A percentile compares a stretch with the other conserved stretches of the same genome.
Conservation (phyloP, 2,113 vertebrate genomes). For the Dromaius novaehollandiae region DNA sequence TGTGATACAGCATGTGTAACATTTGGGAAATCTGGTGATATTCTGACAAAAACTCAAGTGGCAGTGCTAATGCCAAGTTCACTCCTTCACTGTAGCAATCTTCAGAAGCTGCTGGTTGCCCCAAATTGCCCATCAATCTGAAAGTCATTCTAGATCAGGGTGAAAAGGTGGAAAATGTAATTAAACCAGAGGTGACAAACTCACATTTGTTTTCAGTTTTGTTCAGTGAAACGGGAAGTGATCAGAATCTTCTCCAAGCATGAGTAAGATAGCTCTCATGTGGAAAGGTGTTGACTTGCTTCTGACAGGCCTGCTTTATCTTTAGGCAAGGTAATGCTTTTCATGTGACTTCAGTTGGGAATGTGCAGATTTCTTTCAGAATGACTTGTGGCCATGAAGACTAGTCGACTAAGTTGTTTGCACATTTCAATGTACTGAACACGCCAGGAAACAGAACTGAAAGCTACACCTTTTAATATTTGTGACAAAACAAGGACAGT, state of each 20-base stretch:
- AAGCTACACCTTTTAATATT: constrained; percentile 5
- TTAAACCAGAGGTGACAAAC: background rate
- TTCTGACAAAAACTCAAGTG: background rate
- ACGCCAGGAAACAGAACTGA: background rate
- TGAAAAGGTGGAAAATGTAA: constrained; percentile 5
- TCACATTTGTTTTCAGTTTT: background rate
- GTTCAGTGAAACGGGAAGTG: background rate
- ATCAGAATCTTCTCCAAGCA: background rate
- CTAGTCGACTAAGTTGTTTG: constrained; percentile 1
- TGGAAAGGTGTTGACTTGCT: constrained; percentile 26
- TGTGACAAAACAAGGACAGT: constrained; percentile 41
- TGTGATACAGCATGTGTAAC: rapidly evolving
- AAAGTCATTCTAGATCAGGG: background rate
- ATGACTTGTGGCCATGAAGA: background rate
- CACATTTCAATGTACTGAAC: background rate
- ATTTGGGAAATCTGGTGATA: background rate
- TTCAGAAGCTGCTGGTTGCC: background rate
- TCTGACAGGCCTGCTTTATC: background rate
- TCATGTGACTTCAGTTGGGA: background rate
- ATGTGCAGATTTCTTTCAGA: background rate
- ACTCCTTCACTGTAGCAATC: background rate
- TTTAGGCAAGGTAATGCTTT: background rate
- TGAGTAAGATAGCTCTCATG: background rate
- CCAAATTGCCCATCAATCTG: background rate
- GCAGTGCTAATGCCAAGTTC: background rate